Conservation (phyloP, 1,140 invertebrate species). For the Drosophila melanogaster region DNA sequence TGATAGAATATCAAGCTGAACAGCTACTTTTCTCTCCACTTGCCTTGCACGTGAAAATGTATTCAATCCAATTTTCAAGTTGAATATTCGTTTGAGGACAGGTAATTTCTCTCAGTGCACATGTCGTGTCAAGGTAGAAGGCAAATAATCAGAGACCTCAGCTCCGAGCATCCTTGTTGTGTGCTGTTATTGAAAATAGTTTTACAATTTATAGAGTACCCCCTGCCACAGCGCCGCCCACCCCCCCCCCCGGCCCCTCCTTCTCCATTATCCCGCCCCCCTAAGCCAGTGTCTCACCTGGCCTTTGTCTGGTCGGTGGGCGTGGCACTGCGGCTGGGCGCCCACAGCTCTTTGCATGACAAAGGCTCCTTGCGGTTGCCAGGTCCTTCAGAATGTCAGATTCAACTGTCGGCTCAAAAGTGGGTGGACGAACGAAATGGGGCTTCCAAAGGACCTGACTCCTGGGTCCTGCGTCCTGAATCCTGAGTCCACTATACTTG, state of each 20-base stretch:
- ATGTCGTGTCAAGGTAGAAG: constrained; percentile 38
- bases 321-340: constrained; percentile 34
- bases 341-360: constrained; percentile 68
- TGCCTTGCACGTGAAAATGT: too few relatives aligned
- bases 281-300: constrained; percentile 17
- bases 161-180: constrained; percentile 54
- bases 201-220: constrained; percentile 76
- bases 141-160: constrained; percentile 51
- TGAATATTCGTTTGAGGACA: too few relatives aligned
- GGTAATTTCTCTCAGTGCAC: background rate
- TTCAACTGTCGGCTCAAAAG: constrained; percentile 77
- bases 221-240: background rate
- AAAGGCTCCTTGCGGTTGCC: constrained; percentile 62
- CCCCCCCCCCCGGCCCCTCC: too few relatives aligned
- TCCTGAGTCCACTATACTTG: constrained; percentile 16
- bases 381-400: constrained; percentile 75
- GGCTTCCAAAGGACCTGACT: background rate
- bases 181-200: constrained; percentile 79
- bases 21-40: too few relatives aligned
- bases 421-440: constrained; percentile 4
- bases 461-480: background rate
- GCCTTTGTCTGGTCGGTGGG: constrained; percentile 30
- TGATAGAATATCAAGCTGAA: too few relatives aligned
- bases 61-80: too few relatives aligned
- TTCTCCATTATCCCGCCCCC: constrained; percentile 13